These are phyloP conservation scores for Chaetodon trifasciatus DNA, from an alignment of 2,797 vertebrate genomes.

Conservation along the genomic window DNA sequence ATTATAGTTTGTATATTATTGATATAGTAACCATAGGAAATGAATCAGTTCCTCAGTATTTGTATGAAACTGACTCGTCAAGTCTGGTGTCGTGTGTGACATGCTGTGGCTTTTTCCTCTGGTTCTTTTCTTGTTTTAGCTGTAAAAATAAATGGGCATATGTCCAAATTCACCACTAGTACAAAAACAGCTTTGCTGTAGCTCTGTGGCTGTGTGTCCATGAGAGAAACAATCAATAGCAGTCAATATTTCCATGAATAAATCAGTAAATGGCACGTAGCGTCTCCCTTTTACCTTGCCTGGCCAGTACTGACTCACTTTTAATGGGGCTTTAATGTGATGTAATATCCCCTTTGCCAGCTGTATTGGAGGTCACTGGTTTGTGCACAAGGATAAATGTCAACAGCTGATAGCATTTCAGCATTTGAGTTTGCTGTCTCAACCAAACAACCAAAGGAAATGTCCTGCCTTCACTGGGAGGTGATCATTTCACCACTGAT, in stretches of 20 bases:
- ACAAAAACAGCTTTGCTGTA: neutral
- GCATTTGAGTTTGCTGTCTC: constrained; percentile 19
- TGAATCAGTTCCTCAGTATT: neutral
- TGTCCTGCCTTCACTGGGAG: neutral
- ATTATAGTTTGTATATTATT: no score
- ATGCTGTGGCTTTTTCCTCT: neutral
- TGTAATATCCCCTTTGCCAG: constrained; percentile 37
- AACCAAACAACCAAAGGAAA: neutral
- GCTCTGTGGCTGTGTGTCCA: neutral
- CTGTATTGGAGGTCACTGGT: constrained; percentile 23
- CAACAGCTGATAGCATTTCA: constrained; percentile 38
- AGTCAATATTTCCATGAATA: constrained; percentile 14
- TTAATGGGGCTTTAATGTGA: constrained; percentile 29
- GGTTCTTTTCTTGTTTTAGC: neutral
- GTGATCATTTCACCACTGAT: neutral
- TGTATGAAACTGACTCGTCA: neutral
- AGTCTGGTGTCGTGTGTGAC: neutral
- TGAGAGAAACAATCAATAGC: neutral
- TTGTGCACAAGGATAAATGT: constrained; percentile 46
- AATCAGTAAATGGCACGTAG: constrained; percentile 10
- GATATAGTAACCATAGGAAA: neutral
- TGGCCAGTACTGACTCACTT: neutral
- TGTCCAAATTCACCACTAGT: neutral
- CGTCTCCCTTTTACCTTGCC: neutral
- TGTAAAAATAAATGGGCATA: neutral